phyloP scores from a whole-genome alignment of 2,113 vertebrate species.

The Pedetes capensis region DNA sequence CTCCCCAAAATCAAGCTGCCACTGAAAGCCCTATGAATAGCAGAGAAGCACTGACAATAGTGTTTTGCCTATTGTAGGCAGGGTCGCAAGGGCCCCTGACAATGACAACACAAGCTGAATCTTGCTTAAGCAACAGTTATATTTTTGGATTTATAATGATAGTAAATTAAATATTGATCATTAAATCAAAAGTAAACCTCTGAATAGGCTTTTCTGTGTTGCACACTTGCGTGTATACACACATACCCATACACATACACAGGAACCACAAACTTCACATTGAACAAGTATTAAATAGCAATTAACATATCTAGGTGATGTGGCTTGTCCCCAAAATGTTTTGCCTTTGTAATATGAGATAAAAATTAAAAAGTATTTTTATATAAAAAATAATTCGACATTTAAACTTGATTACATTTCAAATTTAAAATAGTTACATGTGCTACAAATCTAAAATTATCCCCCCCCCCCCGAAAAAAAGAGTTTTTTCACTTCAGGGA shows the following conservation, averaged over 20 bases:
- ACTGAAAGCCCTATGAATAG: no score
- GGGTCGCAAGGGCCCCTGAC: no score
- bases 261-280: background rate
- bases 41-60: no score
- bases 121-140: background rate
- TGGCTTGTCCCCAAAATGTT: background rate
- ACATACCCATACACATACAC: background rate
- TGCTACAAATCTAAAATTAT: background rate
- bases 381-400: background rate
- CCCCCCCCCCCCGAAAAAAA: no score
- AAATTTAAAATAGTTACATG: background rate
- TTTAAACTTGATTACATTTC: background rate
- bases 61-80: no score
- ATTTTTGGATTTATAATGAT: background rate
- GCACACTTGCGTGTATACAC: accelerated
- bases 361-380: background rate
- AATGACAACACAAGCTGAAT: no score
- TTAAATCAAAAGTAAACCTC: background rate
- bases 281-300: background rate
- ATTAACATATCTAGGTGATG: background rate
- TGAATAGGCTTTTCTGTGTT: background rate
- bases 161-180: background rate
- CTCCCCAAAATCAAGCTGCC: no score
- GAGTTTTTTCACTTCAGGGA: background rate
- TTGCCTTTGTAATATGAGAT: background rate